These are phyloP conservation scores for Ibycter americanus DNA, from an alignment of 2,797 vertebrate species.

Conservation along the genomic window DNA sequence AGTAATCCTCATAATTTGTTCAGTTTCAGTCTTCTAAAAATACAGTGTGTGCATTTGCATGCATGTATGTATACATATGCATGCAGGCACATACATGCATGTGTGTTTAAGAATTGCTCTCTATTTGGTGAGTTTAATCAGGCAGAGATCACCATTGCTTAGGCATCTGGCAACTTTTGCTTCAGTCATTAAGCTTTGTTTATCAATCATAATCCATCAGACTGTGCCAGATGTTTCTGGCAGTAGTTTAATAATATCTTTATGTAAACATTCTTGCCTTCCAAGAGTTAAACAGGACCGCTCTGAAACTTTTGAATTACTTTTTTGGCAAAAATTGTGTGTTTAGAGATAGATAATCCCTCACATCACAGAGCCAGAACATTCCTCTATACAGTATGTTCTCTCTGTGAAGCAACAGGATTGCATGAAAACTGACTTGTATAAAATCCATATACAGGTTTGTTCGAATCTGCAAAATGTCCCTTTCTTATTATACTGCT, in stretches of 20 bases:
- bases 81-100: neutral
- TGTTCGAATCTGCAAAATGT: neutral
- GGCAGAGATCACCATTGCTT: neutral
- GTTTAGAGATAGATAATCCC: neutral
- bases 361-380: neutral
- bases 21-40: neutral
- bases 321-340: neutral
- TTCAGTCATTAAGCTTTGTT: neutral
- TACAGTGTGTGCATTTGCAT: fast-evolving
- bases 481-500: neutral
- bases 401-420: neutral
- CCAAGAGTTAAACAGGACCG: neutral
- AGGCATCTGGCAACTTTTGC: neutral
- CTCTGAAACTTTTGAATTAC: neutral
- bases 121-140: neutral
- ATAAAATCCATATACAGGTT: neutral
- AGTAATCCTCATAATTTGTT: neutral
- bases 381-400: neutral
- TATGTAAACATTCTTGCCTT: neutral
- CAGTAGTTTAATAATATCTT: neutral
- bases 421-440: neutral
- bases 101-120: neutral
- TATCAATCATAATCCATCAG: neutral
- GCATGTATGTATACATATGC: neutral
- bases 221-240: conserved; percentile 12